Base-by-base conservation (phyloP, 2,888 invertebrate species). In the Labia minor region DNA sequence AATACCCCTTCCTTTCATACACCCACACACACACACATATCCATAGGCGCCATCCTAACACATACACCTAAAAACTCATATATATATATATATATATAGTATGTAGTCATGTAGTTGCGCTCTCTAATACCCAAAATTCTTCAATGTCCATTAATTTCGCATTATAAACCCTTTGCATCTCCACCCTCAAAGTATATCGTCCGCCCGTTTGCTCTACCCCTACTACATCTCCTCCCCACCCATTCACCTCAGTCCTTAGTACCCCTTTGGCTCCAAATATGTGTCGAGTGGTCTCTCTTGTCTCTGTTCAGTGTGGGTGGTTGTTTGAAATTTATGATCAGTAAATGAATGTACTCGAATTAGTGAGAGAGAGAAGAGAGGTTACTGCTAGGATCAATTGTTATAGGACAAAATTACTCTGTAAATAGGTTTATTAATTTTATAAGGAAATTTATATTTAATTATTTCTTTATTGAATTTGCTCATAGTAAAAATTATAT, bases 51-150 rank as follows among this genome's bases (percentile, higher is more conserved):
- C n/a, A n/a, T n/a, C n/a, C n/a, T n/a, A n/a, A n/a, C n/a, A n/a
- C n/a, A 8, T 8, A 26, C 26, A 8, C 26, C 26, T 26, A 26
- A 26, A 26, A 26, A 26, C 26, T 26, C 26, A 26, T 8, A 3
- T 8, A 26, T 26, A 26, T 8, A 26, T 8, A 26, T 26, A 8
- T 3, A 26, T 26, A 26, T 8, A 26, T 8, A n/a, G n/a, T 3
- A 26, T 8, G 8, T 26, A 6, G 26, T 26, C 26, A 8, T 26
- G 26, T 26, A 26, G 26, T 49, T 49, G 49, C 14, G 16, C n/a
- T n/a, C 49, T 49, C 49, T 49, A 49, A 49, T 49, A 49, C 49
- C 49, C 49, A 49, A 49, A 49, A 49, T 49, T 49, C 49, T 49
- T 49, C 49, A 49, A 49, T 49, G 49, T 49, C 49, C 49, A 49